Conservation (phyloP, 2,888 invertebrate genomes). For the Anticlea derivata region DNA sequence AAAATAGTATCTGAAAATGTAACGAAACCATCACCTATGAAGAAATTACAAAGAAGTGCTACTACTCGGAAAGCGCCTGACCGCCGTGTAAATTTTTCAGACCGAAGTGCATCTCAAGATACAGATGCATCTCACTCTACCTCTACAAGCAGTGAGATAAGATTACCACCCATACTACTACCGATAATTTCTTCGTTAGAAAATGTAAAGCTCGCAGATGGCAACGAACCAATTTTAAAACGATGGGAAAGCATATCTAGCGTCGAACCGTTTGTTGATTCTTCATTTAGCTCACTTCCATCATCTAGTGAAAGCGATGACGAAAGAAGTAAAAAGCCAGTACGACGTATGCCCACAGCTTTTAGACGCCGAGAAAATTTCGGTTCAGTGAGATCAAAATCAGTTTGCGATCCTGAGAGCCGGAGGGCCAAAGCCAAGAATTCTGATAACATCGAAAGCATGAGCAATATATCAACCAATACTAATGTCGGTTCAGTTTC, state of each 20-base stretch:
- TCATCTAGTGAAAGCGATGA: conserved; percentile 79
- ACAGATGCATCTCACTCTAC: conserved; percentile 85
- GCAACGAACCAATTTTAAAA: conserved; percentile 70
- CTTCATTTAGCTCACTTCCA: conserved; percentile 85
- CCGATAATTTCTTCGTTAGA: conserved; percentile 87
- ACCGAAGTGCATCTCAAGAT: conserved; percentile 84
- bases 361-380: conserved; percentile 70
- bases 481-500: conserved; percentile 74
- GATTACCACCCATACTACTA: conserved; percentile 88
- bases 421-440: conserved; percentile 60
- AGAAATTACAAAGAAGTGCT: conserved; percentile 72
- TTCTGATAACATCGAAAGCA: conserved; percentile 70
- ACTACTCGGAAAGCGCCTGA: conserved; percentile 74
- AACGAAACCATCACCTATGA: conserved; percentile 50
- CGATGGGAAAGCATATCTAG: conserved; percentile 87
- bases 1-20: conserved; percentile 48
- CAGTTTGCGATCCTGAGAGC: conserved; percentile 78
- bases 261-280: conserved; percentile 88
- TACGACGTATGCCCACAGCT: conserved; percentile 71
- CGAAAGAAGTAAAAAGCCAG: conserved; percentile 62
- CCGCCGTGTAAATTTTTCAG: conserved; percentile 80
- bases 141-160: conserved; percentile 84
- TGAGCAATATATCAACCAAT: conserved; percentile 72
- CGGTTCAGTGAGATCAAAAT: conserved; percentile 71
- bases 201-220: conserved; percentile 71